Conservation (phyloP, 2,113 vertebrate species). For the Herpailurus yagouaroundi region DNA sequence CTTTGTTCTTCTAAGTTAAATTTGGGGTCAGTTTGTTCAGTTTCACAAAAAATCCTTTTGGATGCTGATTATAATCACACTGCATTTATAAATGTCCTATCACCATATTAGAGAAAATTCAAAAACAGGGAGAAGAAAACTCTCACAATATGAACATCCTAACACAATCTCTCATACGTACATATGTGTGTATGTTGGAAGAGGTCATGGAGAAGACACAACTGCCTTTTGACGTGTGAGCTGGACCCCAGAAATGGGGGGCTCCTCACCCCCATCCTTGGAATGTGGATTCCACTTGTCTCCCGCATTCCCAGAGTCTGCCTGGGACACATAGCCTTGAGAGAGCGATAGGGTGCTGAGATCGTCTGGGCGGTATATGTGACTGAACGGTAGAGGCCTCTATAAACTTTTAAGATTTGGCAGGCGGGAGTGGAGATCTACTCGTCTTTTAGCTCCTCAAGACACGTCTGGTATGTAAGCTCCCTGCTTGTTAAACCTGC, state of each 20-base stretch:
- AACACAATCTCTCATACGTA: not conserved
- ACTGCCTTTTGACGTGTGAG: not conserved
- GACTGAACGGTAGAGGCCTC: not conserved
- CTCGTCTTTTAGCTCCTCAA: not conserved
- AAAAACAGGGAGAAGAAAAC: not conserved
- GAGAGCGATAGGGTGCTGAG: not conserved
- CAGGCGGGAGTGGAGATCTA: not conserved
- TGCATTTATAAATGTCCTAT: not conserved
- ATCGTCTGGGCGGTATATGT: too few relatives aligned
- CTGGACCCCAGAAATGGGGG: not conserved
- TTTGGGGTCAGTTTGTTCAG: not conserved
- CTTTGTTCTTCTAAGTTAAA: slow-evolving; percentile 8
- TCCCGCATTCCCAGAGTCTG: not conserved
- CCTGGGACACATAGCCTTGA: not conserved
- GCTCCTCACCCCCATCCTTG: not conserved
- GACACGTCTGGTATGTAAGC: not conserved
- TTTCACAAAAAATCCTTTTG: not conserved
- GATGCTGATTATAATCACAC: not conserved
- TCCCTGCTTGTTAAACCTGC: not conserved
- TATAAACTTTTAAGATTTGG: not conserved
- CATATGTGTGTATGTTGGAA: not conserved
- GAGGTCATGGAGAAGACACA: not conserved
- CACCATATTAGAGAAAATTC: not conserved
- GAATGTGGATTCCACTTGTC: not conserved
- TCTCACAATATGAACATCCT: not conserved